Evolutionary conservation across 2,113 vertebrate genomes (phyloP).

Genomic region (Rhinoptilus africanus): DNA sequence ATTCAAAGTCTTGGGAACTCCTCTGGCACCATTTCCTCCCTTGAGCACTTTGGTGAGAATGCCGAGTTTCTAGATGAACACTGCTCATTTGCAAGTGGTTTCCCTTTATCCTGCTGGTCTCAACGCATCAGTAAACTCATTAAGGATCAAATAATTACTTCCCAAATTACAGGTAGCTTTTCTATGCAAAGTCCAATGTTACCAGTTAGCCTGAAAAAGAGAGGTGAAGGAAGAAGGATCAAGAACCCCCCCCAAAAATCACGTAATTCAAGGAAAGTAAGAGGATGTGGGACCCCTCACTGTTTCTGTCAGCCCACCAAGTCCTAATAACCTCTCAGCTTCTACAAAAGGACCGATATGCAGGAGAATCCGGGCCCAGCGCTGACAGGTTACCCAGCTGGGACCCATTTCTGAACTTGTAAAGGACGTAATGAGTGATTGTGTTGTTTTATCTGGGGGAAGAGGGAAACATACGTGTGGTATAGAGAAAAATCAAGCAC

Average conservation of each 20-base stretch:
- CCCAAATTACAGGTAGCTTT: background rate
- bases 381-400: background rate
- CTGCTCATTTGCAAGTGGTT: background rate
- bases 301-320: background rate
- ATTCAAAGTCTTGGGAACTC: background rate
- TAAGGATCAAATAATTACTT: background rate
- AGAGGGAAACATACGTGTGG: fast-evolving
- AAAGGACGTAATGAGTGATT: fast-evolving
- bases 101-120: background rate
- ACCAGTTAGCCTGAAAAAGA: background rate
- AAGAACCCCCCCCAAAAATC: background rate
- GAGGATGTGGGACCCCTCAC: background rate
- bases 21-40: background rate
- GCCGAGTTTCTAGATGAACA: background rate
- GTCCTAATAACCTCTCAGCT: background rate
- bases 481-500: background rate
- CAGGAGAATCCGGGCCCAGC: background rate
- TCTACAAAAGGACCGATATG: background rate
- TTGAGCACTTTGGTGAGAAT: background rate
- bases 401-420: background rate
- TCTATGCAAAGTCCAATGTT: background rate
- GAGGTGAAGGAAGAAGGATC: background rate
- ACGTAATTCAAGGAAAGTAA: background rate
- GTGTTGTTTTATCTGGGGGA: background rate
- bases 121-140: background rate